A percentile compares a stretch with the other conserved stretches of the same genome.
These are phyloP conservation scores for Euplagia quadripunctaria DNA, from an alignment of 2,888 invertebrate species.

Conservation along the genomic window DNA sequence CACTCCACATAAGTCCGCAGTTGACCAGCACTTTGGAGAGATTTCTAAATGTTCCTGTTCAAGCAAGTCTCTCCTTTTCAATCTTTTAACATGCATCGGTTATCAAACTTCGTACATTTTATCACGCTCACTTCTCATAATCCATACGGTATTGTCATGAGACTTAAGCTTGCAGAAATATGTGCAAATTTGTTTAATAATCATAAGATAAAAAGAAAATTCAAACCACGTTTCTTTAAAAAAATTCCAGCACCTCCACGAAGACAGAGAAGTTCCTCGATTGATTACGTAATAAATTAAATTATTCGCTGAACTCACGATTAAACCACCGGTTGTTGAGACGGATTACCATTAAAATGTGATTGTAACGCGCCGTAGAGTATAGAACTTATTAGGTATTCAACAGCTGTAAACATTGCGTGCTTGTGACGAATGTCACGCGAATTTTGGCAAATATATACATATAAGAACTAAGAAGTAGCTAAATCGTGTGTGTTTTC, in stretches of 20 bases:
- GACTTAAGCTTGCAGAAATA: neutral
- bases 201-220: neutral
- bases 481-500: neutral
- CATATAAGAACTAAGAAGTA: neutral
- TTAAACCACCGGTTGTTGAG: constrained; percentile 34
- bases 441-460: constrained; percentile 52
- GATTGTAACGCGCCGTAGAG: constrained; percentile 55
- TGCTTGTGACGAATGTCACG: constrained; percentile 52
- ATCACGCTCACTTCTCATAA: neutral
- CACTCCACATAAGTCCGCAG: too few species aligned
- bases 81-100: neutral
- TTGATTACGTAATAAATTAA: constrained; percentile 22
- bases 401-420: constrained; percentile 65
- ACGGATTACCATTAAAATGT: constrained; percentile 68
- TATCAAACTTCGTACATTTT: neutral
- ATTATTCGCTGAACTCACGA: constrained; percentile 21
- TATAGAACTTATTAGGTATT: constrained; percentile 63
- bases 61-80: neutral
- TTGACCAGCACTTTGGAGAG: too few species aligned
- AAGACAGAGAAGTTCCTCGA: neutral
- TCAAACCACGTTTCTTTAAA: neutral
- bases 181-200: neutral
- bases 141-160: neutral
- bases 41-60: too few species aligned
- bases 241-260: neutral